A percentile compares a stretch with the other conserved stretches of the same genome.
phyloP scores from a whole-genome alignment of 2,113 vertebrate species.

The Cichladusa arquata region DNA sequence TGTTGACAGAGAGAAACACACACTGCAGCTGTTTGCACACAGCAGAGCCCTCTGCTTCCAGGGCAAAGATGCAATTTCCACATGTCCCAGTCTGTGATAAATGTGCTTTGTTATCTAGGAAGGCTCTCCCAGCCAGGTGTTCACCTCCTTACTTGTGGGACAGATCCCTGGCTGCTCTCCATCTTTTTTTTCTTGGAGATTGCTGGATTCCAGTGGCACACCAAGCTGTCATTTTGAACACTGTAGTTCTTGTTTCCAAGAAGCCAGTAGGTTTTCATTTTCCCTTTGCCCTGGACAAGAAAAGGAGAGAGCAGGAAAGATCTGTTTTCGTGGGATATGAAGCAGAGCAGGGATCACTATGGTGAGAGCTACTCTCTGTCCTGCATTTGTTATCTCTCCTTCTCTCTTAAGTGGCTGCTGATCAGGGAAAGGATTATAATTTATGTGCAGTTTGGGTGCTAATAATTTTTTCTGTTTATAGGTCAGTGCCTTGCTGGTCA shows the following conservation, averaged over 20 bases:
- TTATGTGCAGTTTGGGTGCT: not conserved
- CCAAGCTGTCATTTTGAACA: conserved; percentile 89
- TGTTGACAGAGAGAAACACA: not conserved
- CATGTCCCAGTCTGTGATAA: not conserved
- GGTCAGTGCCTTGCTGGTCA: not conserved
- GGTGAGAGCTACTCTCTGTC: not conserved
- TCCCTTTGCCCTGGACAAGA: conserved; percentile 82
- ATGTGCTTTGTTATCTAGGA: not conserved
- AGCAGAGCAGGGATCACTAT: not conserved
- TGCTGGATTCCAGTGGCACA: conserved; percentile 87
- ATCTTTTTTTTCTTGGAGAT: conserved; percentile 75
- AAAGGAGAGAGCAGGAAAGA: not conserved
- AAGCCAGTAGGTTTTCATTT: conserved; percentile 91
- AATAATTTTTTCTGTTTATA: not conserved
- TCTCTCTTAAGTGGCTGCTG: not conserved
- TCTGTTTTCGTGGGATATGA: not conserved
- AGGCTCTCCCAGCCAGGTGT: not conserved
- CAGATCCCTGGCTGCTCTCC: conserved; percentile 55
- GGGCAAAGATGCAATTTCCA: not conserved
- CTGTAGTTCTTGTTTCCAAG: conserved; percentile 89
- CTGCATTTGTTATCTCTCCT: not conserved
- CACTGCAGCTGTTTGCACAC: not conserved
- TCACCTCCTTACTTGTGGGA: conserved; percentile 69
- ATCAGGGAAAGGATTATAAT: not conserved
- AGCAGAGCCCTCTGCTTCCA: not conserved